Evolutionary conservation across 2,888 invertebrate genomes (phyloP).

Genomic region (Eudemis profundana): DNA sequence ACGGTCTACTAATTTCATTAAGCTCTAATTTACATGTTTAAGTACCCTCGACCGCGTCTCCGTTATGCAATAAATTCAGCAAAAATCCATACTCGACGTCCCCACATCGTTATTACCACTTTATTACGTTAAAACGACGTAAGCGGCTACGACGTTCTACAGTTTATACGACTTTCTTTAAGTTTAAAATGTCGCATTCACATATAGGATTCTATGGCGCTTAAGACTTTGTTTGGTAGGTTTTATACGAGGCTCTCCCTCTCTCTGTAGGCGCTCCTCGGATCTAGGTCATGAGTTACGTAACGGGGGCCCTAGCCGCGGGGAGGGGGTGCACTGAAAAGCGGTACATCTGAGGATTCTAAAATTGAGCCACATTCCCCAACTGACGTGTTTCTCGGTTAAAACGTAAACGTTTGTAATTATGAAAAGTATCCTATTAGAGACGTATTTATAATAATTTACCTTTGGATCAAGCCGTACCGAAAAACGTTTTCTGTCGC

Average conservation of each 20-base stretch:
- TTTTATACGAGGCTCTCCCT: slow-evolving; percentile 35
- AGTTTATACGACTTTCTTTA: background rate
- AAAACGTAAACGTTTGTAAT: no score
- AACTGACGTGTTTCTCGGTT: no score
- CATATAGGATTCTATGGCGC: background rate
- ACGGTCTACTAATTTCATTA: background rate
- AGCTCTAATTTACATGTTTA: slow-evolving; percentile 19
- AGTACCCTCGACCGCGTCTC: background rate
- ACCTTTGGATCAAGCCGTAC: no score
- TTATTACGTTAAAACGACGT: background rate
- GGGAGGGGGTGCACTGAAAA: slow-evolving; percentile 14
- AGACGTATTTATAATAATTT: no score
- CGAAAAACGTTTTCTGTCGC: no score
- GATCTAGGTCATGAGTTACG: slow-evolving; percentile 49
- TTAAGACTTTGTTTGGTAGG: background rate
- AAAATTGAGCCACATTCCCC: background rate
- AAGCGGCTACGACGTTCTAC: background rate
- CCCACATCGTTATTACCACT: background rate
- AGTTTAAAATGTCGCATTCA: no score
- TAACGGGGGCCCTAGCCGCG: slow-evolving; percentile 39
- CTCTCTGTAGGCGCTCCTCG: slow-evolving; percentile 35
- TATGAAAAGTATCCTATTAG: no score
- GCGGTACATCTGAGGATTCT: background rate
- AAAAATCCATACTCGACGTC: slow-evolving; percentile 41
- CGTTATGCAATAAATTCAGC: slow-evolving; percentile 43